Conservation (phyloP, 1,140 invertebrate species). For the Papilio machaon region DNA sequence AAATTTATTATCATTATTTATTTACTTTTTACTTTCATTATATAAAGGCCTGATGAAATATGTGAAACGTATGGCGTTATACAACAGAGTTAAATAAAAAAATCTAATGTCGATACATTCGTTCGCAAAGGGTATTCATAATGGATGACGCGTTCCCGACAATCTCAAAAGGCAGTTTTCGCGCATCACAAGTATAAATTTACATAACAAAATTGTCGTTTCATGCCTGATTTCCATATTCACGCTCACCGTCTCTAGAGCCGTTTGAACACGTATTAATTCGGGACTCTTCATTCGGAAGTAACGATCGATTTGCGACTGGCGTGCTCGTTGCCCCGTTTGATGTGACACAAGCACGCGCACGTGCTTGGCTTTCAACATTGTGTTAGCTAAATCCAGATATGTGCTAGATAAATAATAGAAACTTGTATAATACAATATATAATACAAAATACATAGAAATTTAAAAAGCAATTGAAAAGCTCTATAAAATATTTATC, state of each 20-base stretch:
- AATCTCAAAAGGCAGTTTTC: conserved; percentile 36
- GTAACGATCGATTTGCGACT: conserved; percentile 32
- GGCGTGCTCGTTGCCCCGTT: not conserved
- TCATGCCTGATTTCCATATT: conserved; percentile 36
- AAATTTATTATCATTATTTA: too few relatives aligned
- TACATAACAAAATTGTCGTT: conserved; percentile 35
- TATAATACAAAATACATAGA: too few relatives aligned
- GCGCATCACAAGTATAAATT: conserved; percentile 36
- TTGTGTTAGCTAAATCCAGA: not conserved
- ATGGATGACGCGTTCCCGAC: conserved; percentile 31
- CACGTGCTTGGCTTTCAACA: not conserved
- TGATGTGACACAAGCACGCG: conserved; percentile 1
- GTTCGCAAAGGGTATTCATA: conserved; percentile 29
- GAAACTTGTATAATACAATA: not conserved
- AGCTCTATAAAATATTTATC: too few relatives aligned
- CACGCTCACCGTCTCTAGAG: conserved; percentile 23
- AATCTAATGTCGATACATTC: conserved; percentile 14
- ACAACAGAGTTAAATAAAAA: not conserved
- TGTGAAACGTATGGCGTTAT: too few relatives aligned
- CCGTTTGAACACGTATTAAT: conserved; percentile 33
- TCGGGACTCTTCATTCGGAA: conserved; percentile 34
- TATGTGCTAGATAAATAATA: not conserved
- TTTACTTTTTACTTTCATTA: too few relatives aligned
- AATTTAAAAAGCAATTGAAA: too few relatives aligned
- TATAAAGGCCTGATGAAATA: too few relatives aligned